Percentiles rank a stretch among this genome's conserved stretches.
Evolutionary conservation across 2,797 vertebrate genomes (phyloP).

Genomic region (Pogonophryne albipinna): DNA sequence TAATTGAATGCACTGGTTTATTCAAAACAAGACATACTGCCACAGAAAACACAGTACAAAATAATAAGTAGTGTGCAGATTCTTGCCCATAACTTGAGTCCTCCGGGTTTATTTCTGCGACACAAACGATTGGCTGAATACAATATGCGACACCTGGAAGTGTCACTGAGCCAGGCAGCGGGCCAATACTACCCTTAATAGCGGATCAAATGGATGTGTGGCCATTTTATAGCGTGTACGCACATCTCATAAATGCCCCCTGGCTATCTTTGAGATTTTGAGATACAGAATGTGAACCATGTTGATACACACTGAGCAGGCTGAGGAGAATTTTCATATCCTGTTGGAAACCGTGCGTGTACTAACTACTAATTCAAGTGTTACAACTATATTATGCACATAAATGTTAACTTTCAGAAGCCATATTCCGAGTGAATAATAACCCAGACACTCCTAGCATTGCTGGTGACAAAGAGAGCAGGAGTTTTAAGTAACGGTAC

Average conservation of each 20-base stretch:
- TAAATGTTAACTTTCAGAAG: constrained; percentile 1
- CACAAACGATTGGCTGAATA: background rate
- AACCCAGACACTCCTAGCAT: constrained; percentile 14
- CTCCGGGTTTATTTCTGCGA: background rate
- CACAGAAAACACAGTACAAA: background rate
- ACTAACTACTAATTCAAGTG: constrained; percentile 3
- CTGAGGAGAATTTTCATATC: background rate
- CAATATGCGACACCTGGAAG: background rate
- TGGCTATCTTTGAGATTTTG: background rate
- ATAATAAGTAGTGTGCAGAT: background rate
- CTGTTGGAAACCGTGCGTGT: background rate
- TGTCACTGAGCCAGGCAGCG: background rate
- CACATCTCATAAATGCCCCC: background rate
- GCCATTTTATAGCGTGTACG: constrained; percentile 2
- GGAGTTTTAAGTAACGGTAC: constrained; percentile 41
- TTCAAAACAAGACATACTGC: too few relatives aligned
- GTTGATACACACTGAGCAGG: constrained; percentile 7
- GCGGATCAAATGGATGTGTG: background rate
- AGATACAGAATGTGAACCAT: background rate
- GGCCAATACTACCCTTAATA: background rate
- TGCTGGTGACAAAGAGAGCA: constrained; percentile 20
- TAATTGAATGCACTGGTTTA: too few relatives aligned
- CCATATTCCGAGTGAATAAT: background rate
- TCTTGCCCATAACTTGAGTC: background rate
- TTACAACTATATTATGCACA: background rate